Conservation (phyloP, 2,797 vertebrate species). For the Sciaenops ocellatus region DNA sequence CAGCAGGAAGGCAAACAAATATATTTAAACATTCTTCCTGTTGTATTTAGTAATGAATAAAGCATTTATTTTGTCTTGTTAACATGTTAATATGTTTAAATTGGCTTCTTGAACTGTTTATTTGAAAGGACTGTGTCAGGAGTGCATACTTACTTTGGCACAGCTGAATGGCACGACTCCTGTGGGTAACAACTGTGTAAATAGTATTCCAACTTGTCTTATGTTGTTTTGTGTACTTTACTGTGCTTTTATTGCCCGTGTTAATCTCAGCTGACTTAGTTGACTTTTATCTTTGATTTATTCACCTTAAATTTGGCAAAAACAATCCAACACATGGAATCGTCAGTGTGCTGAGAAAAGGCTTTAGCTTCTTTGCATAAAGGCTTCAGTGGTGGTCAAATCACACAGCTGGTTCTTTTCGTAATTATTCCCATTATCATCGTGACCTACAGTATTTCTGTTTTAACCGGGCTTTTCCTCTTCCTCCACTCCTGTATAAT, state of each 20-base stretch:
- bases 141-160: constrained; percentile 68
- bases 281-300: neutral
- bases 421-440: neutral
- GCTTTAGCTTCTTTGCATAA: neutral
- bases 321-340: constrained; percentile 22
- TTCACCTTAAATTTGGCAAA: constrained; percentile 2
- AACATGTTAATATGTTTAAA: constrained; percentile 51
- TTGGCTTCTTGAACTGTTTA: constrained; percentile 52
- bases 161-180: neutral
- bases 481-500: neutral
- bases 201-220: constrained; percentile 20
- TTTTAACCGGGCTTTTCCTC: neutral
- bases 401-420: neutral
- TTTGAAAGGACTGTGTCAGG: constrained; percentile 44
- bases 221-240: constrained; percentile 1
- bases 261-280: neutral
- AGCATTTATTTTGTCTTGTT: constrained; percentile 43
- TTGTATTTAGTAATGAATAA: constrained; percentile 37
- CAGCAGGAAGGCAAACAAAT: constrained; percentile 24
- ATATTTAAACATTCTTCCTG: constrained; percentile 39
- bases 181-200: constrained; percentile 20
- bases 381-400: neutral
- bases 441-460: neutral
- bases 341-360: constrained; percentile 16
- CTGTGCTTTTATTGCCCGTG: constrained; percentile 1